These are phyloP conservation scores for Sphaerophoria rueppellii DNA, from an alignment of 2,888 invertebrate species.

Conservation along the genomic window DNA sequence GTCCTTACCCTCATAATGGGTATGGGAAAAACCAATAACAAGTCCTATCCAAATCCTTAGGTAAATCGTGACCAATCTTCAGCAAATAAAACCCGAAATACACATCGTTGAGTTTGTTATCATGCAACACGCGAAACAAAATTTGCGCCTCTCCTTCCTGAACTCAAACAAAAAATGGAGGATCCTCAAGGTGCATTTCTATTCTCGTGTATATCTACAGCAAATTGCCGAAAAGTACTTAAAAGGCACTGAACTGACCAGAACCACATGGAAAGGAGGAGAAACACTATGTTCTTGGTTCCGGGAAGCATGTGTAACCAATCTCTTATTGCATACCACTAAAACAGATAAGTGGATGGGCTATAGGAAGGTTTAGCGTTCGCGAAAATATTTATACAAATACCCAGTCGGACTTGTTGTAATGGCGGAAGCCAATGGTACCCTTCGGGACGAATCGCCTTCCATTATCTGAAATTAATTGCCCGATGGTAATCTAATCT, in stretches of 20 bases:
- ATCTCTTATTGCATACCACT: conserved; percentile 24
- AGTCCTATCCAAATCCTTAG: conserved; percentile 23
- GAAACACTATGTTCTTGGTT: conserved; percentile 59
- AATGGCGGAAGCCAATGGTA: conserved; percentile 72
- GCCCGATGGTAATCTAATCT: conserved; percentile 73
- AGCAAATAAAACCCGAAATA: conserved; percentile 52
- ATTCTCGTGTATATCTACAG: background rate
- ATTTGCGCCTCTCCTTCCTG: conserved; percentile 27
- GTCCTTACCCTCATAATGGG: background rate
- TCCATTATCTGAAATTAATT: conserved; percentile 72
- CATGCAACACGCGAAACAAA: conserved; percentile 50
- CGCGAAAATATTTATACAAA: conserved; percentile 61
- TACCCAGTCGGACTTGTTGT: conserved; percentile 25
- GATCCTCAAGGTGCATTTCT: background rate
- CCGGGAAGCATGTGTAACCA: conserved; percentile 70
- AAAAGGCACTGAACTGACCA: conserved; percentile 27
- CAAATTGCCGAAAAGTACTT: conserved; percentile 34
- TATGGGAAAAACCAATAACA: conserved; percentile 39
- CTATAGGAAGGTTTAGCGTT: conserved; percentile 1
- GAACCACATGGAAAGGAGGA: conserved; percentile 16
- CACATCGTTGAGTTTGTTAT: background rate
- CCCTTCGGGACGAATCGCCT: conserved; percentile 71
- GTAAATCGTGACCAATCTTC: conserved; percentile 63
- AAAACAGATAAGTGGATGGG: conserved; percentile 48
- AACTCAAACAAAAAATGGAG: background rate